phyloP scores from a whole-genome alignment of 2,113 vertebrate species.

The Noctilio leporinus region DNA sequence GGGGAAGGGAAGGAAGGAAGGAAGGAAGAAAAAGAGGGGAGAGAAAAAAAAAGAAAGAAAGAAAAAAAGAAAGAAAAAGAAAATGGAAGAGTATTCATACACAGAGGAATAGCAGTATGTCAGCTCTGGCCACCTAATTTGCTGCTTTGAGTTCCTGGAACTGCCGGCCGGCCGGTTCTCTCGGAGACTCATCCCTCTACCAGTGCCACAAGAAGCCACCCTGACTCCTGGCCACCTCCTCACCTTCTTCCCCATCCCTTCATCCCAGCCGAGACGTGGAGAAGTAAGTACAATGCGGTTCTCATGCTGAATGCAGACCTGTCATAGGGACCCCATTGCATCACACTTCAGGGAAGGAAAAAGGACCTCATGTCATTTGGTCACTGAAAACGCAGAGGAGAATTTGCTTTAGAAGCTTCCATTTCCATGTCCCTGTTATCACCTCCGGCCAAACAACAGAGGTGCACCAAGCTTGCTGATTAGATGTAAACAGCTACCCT shows the following conservation, averaged over 20 bases:
- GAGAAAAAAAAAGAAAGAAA: background rate
- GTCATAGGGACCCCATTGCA: background rate
- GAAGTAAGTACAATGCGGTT: background rate
- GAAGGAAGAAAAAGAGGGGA: background rate
- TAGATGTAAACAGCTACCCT: background rate
- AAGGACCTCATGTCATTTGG: background rate
- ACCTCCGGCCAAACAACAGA: background rate
- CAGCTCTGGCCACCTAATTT: background rate
- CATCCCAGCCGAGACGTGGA: background rate
- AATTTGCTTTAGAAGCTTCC: background rate
- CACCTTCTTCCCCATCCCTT: background rate
- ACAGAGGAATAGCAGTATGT: background rate
- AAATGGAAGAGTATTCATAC: background rate
- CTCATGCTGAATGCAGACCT: background rate
- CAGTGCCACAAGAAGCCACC: background rate
- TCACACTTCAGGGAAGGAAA: background rate
- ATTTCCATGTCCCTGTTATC: background rate
- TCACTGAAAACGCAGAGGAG: background rate
- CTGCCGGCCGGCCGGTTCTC: background rate
- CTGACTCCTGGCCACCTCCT: background rate
- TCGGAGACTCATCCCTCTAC: fast-evolving
- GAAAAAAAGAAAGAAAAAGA: too few relatives aligned
- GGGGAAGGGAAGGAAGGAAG: background rate
- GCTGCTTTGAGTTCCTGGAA: background rate
- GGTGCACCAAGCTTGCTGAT: background rate